Evolutionary conservation across 2,113 vertebrate species (phyloP), one percentile per base, ranked within the genome.

Genomic region (Rynchops niger): DNA sequence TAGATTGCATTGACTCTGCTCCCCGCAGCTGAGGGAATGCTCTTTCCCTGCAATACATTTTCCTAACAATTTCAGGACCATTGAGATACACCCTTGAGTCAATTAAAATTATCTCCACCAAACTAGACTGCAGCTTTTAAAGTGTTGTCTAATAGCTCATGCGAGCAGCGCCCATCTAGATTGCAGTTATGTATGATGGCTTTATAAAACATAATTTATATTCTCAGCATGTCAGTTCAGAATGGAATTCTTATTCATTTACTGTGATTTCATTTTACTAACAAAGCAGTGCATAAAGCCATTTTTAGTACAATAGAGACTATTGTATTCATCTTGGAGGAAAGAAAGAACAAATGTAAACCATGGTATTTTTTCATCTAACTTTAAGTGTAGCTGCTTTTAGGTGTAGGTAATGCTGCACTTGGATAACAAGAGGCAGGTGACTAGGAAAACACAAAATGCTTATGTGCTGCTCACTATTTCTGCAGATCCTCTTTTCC

Each of bases 101-200:
- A 97, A 95, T 97, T 97, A 97, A 97, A 97, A 97, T 97, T 95
- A 98, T 97, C 94, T 97, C 78, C 62, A 47, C 92, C 96, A 93
- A 94, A 97, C 94, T 90, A 95, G 69, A 32, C 93, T 87, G 82
- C 91, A 96, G 94, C 94, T 96, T 97, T 96, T 97, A 96, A 97
- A 96, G 82, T 71, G 80, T 84, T 83, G 89, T 88, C 95, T 97
- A 96, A 97, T 96, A 89, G 95, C 86, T 92, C 45, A 53, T 72
- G 84, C 0, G 2, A 91, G 80, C 90, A 53, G 82, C 16, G 5
- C 74, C 88, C 65, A 66, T 82, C 87, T 85, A 88, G 94, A 90
- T 95, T 90, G 56, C 81, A 93, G 92, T 94, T 91, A 81, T 90
- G 83, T 91, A 45, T 0, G 0, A 71, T 16, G 14, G 69, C 84